Percentiles rank a stretch among this genome's conserved stretches.
Conservation (phyloP, 2,797 vertebrate genomes). For the Silurus aristotelis region DNA sequence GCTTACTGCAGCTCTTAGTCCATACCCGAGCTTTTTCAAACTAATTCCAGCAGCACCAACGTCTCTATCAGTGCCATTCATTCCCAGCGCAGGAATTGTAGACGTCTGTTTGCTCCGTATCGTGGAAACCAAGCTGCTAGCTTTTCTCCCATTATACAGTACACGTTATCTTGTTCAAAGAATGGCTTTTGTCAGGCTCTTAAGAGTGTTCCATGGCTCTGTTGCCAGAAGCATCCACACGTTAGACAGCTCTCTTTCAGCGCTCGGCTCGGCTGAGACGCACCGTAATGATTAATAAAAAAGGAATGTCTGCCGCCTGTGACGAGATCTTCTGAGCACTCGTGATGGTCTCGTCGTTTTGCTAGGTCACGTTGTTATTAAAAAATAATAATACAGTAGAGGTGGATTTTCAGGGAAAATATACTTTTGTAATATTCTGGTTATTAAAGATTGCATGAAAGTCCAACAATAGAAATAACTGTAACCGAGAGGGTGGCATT, state of each 20-base stretch:
- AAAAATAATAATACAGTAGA: slow-evolving; percentile 24
- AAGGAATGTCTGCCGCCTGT: slow-evolving; percentile 39
- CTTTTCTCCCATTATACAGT: not conserved
- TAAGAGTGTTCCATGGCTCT: slow-evolving; percentile 17
- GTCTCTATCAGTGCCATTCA: not conserved
- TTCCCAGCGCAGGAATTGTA: slow-evolving; percentile 3
- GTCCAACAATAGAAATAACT: not conserved
- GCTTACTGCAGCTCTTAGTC: not conserved
- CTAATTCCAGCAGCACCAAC: not conserved
- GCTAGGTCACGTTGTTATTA: slow-evolving; percentile 44
- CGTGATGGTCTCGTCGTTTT: slow-evolving; percentile 20
- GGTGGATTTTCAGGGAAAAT: not conserved
- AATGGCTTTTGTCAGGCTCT: slow-evolving; percentile 38
- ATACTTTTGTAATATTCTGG: not conserved
- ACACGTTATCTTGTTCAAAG: slow-evolving; percentile 37
- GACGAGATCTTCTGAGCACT: slow-evolving; percentile 45
- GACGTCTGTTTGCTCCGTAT: slow-evolving; percentile 18
- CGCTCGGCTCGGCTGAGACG: not conserved
- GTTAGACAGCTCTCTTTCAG: slow-evolving; percentile 23
- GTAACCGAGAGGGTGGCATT: not conserved
- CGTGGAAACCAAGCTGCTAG: slow-evolving; percentile 26
- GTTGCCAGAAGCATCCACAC: slow-evolving; percentile 23
- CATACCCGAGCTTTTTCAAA: not conserved
- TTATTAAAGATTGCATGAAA: not conserved
- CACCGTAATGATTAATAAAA: slow-evolving; percentile 51